These are phyloP conservation scores for Asteroscopus sphinx DNA, from an alignment of 2,888 invertebrate species.

Conservation along the genomic window DNA sequence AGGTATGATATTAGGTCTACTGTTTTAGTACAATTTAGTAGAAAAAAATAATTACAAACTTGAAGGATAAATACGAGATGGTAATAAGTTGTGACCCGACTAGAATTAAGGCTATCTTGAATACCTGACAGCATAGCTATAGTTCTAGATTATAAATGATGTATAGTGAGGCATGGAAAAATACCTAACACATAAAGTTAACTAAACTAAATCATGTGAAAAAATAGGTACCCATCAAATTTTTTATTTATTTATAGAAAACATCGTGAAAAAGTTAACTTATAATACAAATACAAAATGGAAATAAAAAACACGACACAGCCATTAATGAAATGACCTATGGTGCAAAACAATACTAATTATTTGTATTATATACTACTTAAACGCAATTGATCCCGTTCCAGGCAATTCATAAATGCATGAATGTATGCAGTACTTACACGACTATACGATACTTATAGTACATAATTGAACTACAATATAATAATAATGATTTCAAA, in stretches of 20 bases:
- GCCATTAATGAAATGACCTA: constrained; percentile 51
- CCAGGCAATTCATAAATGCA: constrained; percentile 83
- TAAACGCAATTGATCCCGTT: constrained; percentile 88
- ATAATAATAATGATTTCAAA: constrained; percentile 52
- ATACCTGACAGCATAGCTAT: constrained; percentile 50
- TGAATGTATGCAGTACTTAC: constrained; percentile 56
- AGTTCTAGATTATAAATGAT: constrained; percentile 50
- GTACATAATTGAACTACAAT: constrained; percentile 66
- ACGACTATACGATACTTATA: constrained; percentile 47
- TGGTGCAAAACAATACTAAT: constrained; percentile 63
- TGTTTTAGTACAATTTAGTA: constrained; percentile 30
- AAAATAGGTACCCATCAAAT: too few relatives aligned
- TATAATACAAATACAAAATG: constrained; percentile 35
- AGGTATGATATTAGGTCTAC: constrained; percentile 14
- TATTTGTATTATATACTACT: constrained; percentile 73
- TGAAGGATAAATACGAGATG: constrained; percentile 16
- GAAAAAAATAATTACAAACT: constrained; percentile 23
- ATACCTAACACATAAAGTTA: constrained; percentile 5
- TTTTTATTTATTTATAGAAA: constrained; percentile 14
- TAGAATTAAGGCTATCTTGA: constrained; percentile 43
- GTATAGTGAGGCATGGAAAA: constrained; percentile 28
- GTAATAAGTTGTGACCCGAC: constrained; percentile 24
- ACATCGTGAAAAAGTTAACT: constrained; percentile 22
- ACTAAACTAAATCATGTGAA: constrained; percentile 9
- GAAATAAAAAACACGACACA: constrained; percentile 48